Evolutionary conservation across 2,888 invertebrate species (phyloP), one percentile per base, ranked within the genome.

Genomic region (Ferdinandea cuprea): DNA sequence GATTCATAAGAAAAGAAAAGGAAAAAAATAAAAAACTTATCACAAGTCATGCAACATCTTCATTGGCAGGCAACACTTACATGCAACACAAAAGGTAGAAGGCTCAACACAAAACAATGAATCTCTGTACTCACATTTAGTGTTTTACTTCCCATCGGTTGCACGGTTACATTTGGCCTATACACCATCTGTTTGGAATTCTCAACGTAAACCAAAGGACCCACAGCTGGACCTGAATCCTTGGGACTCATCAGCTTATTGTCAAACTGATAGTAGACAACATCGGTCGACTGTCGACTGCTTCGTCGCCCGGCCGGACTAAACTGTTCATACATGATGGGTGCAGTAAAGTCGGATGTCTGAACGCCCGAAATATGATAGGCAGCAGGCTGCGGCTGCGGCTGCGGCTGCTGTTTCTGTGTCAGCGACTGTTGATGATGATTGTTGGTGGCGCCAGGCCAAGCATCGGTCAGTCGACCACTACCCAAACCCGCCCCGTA

Each of bases 361-460:
- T 90, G 90, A 46, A 89, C 86, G 25, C 90, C 90, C 2, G 90
- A 90, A 86, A 90, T 90, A 83, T 90, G 90, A 87, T 90, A 90
- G n/a, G 89, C 90, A 44, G 87, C 81, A 15, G 85, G 87, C 40
- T 87, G 86, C 40, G 86, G 85, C 13, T 81, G 72, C 13, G 74
- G 83, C 19, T 21, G 6, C 35, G n/a, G 86, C 40, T 85, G 85
- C 13, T 81, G 72, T 13, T 78, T 80, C 19, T 21, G 6, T 9
- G 77, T 37, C 30, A 58, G 15, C 50, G 63, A 19, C 35, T 74
- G 73, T 35, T 85, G 32, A 25, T 81, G 69, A 13, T 84, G 65
- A 15, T 74, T 71, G 65, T 84, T 61, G 15, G 72, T 71, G 61
- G 32, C 44, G 85, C 61, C 85, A 40, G 66, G 85, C 63, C 79